Percentiles rank a stretch among this genome's conserved stretches.
Evolutionary conservation across 2,797 vertebrate species (phyloP).

Genomic region (Anguilla megastoma): DNA sequence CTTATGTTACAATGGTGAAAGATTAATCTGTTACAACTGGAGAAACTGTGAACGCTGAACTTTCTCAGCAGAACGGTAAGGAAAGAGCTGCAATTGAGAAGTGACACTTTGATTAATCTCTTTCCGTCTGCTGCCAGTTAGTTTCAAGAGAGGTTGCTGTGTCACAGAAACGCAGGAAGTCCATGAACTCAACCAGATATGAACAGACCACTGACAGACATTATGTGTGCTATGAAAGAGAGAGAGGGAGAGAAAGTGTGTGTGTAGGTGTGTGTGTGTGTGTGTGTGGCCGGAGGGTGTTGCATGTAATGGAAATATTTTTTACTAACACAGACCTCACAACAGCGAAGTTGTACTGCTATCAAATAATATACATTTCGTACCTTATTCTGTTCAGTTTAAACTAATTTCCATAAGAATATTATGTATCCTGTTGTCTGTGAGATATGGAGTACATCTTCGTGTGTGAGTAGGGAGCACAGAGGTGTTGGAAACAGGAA

Average conservation of each 20-base stretch:
- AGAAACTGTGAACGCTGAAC: slow-evolving; percentile 58
- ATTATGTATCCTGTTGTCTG: background rate
- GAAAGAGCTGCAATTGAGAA: slow-evolving; percentile 45
- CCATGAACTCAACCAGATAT: slow-evolving; percentile 57
- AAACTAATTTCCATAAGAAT: slow-evolving; percentile 10
- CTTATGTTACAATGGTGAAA: slow-evolving; percentile 55
- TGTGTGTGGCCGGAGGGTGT: background rate
- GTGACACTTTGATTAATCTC: slow-evolving; percentile 59
- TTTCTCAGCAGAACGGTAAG: slow-evolving; percentile 49
- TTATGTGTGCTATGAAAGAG: slow-evolving; percentile 41
- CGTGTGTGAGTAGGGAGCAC: background rate
- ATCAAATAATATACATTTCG: background rate
- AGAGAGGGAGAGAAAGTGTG: slow-evolving; percentile 27
- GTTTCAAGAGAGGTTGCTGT: slow-evolving; percentile 38
- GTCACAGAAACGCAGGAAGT: slow-evolving; percentile 54
- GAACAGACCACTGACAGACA: slow-evolving; percentile 39
- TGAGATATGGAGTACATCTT: background rate
- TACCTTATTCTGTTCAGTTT: background rate
- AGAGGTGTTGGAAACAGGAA: background rate
- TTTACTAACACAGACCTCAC: background rate
- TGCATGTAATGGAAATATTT: background rate
- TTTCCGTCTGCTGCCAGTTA: slow-evolving; percentile 42
- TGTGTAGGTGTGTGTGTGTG: slow-evolving; percentile 42
- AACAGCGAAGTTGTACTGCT: background rate
- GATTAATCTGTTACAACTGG: slow-evolving; percentile 45